These are phyloP conservation scores for Halcyon leucocephala DNA, from an alignment of 2,797 vertebrate genomes.

Conservation along the genomic window DNA sequence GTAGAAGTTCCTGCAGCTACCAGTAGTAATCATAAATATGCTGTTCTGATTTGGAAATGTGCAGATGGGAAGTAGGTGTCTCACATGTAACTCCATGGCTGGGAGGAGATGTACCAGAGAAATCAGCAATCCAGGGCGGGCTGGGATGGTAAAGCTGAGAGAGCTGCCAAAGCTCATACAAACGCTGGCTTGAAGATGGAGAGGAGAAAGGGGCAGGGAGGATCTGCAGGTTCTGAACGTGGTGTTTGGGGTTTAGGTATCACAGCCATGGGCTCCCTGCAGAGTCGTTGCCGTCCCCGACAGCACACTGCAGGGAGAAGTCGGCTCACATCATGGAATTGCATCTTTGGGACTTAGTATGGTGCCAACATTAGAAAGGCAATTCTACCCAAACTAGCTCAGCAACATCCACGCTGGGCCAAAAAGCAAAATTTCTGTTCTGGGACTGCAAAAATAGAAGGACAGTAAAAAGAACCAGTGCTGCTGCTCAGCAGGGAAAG, in stretches of 20 bases:
- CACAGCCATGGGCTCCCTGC: not conserved
- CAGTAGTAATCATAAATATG: not conserved
- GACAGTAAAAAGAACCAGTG: not conserved
- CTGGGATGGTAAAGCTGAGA: not conserved
- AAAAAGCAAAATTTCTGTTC: not conserved
- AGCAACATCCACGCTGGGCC: not conserved
- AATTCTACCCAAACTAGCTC: not conserved
- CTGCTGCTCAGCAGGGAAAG: not conserved
- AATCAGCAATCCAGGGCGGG: not conserved
- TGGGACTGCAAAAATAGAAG: not conserved
- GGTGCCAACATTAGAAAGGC: not conserved
- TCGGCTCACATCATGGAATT: not conserved
- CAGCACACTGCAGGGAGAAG: not conserved
- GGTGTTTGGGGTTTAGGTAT: not conserved
- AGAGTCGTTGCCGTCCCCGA: not conserved
- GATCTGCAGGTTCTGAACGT: not conserved
- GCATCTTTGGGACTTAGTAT: not conserved
- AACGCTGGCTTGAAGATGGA: not conserved
- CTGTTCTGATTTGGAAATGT: conserved; percentile 20
- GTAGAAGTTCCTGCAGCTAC: conserved; percentile 16
- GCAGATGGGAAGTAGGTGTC: conserved; percentile 65
- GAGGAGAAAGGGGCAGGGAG: not conserved
- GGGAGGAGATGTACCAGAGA: conserved; percentile 6
- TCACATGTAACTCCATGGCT: not conserved
- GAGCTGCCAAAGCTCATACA: not conserved